phyloP scores from a whole-genome alignment of 2,113 vertebrate genomes.

The Dromiciops gliroides region DNA sequence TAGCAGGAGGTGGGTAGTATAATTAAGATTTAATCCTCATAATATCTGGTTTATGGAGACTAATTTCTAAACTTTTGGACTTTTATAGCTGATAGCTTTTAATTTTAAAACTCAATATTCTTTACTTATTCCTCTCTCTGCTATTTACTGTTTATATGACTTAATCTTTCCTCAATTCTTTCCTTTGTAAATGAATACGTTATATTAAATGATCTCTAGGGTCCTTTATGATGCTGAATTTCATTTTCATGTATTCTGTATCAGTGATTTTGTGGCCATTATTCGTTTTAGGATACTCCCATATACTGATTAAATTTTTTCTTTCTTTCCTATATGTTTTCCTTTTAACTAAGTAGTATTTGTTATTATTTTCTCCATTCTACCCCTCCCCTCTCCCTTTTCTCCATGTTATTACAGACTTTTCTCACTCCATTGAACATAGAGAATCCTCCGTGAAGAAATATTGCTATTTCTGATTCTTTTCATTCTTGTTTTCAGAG shows the following conservation, averaged over 20 bases:
- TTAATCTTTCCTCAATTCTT: not conserved
- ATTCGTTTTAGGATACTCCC: not conserved
- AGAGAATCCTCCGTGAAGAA: slow-evolving; percentile 25
- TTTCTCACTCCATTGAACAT: slow-evolving; percentile 32
- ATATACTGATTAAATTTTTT: not conserved
- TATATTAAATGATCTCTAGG: too few species aligned
- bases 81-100: too few species aligned
- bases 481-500: not conserved
- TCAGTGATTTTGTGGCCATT: not conserved
- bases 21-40: too few species aligned
- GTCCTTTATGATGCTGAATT: not conserved
- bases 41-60: too few species aligned
- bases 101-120: too few species aligned
- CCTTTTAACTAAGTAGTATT: not conserved
- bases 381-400: not conserved
- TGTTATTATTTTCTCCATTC: not conserved
- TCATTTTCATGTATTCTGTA: not conserved
- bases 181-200: not conserved
- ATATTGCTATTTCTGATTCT: not conserved
- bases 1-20: too few species aligned
- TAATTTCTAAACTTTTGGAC: too few species aligned
- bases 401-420: not conserved
- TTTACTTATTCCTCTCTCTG: not conserved
- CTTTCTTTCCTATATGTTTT: not conserved
- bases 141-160: not conserved